phyloP scores from a whole-genome alignment of 2,113 vertebrate genomes.

The Antechinus stuartii region DNA sequence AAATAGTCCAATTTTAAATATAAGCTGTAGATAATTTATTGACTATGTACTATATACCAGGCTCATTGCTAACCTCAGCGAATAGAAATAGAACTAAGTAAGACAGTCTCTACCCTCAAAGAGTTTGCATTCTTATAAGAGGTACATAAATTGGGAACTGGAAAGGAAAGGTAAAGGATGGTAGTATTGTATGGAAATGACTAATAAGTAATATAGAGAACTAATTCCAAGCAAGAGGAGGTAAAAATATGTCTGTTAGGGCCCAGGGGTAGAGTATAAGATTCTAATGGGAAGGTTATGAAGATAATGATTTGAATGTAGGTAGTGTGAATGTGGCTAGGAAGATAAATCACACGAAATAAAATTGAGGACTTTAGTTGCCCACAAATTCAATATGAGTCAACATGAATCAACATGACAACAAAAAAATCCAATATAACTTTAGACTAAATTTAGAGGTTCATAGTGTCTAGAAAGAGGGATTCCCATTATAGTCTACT shows the following conservation, averaged over 20 bases:
- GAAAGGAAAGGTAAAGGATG: background rate
- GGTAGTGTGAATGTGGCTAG: background rate
- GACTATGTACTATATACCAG: background rate
- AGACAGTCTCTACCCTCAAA: background rate
- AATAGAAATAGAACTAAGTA: background rate
- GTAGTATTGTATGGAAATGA: background rate
- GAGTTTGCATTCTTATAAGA: background rate
- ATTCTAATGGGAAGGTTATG: background rate
- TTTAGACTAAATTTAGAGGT: background rate
- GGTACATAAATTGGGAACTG: background rate
- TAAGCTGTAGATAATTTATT: background rate
- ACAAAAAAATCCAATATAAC: background rate
- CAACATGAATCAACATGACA: background rate
- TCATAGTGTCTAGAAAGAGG: background rate
- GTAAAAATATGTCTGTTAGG: background rate
- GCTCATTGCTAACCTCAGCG: background rate
- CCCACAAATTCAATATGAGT: background rate
- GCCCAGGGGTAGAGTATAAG: background rate
- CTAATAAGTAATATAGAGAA: background rate
- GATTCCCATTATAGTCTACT: background rate
- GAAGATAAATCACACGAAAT: background rate
- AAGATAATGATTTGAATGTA: background rate
- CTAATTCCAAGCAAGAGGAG: background rate
- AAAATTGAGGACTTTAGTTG: background rate
- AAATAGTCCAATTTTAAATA: background rate